These are phyloP conservation scores for Sebastolobus alascanus DNA, from an alignment of 2,797 vertebrate genomes.

Conservation along the genomic window DNA sequence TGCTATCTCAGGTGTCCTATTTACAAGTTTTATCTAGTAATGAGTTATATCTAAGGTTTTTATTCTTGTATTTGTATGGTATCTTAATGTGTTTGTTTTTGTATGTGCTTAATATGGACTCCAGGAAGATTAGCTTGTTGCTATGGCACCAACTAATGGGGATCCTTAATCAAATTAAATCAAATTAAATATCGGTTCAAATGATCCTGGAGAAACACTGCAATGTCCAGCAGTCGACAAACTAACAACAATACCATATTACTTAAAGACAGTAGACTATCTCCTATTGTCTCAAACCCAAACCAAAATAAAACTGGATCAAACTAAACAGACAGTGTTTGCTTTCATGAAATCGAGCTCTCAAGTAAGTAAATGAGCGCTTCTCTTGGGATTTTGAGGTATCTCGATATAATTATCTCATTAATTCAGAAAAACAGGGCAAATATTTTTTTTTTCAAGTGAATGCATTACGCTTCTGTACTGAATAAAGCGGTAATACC, in stretches of 20 bases:
- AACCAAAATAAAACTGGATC: neutral
- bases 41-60: no score
- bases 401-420: neutral
- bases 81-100: no score
- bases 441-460: neutral
- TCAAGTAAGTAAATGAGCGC: neutral
- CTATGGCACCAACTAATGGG: no score
- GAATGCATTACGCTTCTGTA: neutral
- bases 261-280: no score
- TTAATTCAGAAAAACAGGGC: neutral
- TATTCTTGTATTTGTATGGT: no score
- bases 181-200: neutral
- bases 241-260: no score
- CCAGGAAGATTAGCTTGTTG: no score
- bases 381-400: neutral
- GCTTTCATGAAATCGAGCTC: neutral
- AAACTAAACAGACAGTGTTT: neutral
- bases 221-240: neutral
- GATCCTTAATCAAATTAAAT: no score
- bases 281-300: neutral
- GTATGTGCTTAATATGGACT: no score
- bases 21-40: no score
- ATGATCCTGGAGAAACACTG: neutral
- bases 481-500: conserved; percentile 32
- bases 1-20: no score